phyloP scores from a whole-genome alignment of 2,888 invertebrate species.

The Galeopsomyia nigrocyanea region DNA sequence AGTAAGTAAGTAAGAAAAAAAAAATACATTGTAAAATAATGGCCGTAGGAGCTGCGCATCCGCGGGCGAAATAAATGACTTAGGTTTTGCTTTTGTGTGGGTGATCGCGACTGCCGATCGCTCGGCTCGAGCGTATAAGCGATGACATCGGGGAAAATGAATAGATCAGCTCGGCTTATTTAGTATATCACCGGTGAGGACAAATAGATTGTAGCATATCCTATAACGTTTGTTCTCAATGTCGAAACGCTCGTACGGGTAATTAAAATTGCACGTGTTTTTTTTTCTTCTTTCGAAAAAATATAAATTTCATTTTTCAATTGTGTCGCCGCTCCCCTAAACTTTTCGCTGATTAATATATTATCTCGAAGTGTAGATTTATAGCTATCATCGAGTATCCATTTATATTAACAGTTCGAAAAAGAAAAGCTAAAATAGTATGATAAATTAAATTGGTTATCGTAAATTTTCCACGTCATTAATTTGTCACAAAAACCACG shows the following conservation, averaged over 20 bases:
- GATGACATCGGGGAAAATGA: slow-evolving; percentile 2
- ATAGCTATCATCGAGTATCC: no score
- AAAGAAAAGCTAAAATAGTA: no score
- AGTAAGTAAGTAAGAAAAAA: neutral
- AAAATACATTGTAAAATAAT: slow-evolving; percentile 15
- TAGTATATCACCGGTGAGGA: neutral
- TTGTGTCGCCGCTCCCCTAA: no score
- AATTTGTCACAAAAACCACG: no score
- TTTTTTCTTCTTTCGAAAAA: neutral
- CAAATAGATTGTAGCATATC: neutral
- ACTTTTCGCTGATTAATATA: no score
- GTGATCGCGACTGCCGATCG: neutral
- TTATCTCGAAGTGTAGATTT: no score
- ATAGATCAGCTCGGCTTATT: neutral
- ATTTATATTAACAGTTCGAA: no score
- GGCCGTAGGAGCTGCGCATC: slow-evolving; percentile 12
- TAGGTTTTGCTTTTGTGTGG: neutral
- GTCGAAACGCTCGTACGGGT: slow-evolving; percentile 6
- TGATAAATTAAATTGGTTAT: no score
- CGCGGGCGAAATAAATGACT: slow-evolving; percentile 20
- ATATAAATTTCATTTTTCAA: no score
- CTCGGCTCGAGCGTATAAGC: neutral
- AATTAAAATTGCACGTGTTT: neutral
- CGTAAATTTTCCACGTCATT: no score
- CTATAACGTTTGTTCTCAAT: neutral